Conservation (phyloP, 2,797 vertebrate species). For the Chanos chanos region DNA sequence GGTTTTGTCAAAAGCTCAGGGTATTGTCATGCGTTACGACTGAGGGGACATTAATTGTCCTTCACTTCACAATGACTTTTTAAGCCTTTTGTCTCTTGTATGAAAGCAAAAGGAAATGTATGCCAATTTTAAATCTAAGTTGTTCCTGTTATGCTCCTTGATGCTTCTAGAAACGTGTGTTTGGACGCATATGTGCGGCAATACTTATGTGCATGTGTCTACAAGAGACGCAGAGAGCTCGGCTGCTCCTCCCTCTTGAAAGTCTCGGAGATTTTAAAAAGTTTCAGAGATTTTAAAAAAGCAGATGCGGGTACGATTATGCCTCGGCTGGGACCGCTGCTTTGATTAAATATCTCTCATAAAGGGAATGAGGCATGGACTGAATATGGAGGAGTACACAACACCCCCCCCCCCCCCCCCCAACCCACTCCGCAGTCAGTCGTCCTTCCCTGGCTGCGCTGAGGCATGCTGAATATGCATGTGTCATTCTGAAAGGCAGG, state of each 20-base stretch:
- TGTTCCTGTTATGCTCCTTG: no score
- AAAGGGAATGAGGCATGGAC: background rate
- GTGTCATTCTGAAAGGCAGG: background rate
- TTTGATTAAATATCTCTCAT: background rate
- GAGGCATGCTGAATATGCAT: constrained; percentile 18
- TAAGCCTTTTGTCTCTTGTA: constrained; percentile 24
- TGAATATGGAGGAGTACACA: constrained; percentile 1
- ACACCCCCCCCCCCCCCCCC: background rate
- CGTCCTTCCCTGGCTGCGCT: constrained; percentile 12
- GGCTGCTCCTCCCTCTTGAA: no score
- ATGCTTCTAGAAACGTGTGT: no score
- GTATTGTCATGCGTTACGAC: background rate
- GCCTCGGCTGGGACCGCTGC: background rate
- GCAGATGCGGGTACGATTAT: background rate
- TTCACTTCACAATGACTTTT: constrained; percentile 18
- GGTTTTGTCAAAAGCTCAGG: background rate
- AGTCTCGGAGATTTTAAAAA: no score
- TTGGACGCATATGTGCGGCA: no score
- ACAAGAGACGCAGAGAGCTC: no score
- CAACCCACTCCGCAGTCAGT: no score
- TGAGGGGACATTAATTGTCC: constrained; percentile 12
- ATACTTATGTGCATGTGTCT: no score
- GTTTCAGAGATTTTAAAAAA: no score
- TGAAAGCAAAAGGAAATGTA: constrained; percentile 19
- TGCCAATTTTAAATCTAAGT: background rate